Base-by-base conservation (phyloP, 2,888 invertebrate species). In the Spisula solida region DNA sequence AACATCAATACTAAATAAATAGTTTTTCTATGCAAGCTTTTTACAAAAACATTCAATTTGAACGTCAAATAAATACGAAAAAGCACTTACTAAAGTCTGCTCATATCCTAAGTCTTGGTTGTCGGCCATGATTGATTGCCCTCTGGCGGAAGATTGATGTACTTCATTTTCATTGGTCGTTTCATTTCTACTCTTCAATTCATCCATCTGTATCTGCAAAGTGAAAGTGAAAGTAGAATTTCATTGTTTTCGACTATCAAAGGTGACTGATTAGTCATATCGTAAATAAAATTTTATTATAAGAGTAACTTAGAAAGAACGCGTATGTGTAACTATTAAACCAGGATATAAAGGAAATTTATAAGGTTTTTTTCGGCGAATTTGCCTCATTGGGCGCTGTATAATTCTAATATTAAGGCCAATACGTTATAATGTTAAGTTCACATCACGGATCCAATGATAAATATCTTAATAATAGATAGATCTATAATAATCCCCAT, bases 31-130 rank as follows among this genome's bases (percentile, higher is more conserved):
- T 10, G 51, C 10, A 12, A 81, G 25, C 0, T 51, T 1, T 2
- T 6, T 18, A 10, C 34, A 83, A 70, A 48, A 4, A 66, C 6
- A 18, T 4, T 41, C 2, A 47, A 47, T 48, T 29, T 51, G 14
- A 29, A 14, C 25, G 6, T 60, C 4, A 56, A 60, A 60, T 56
- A 34, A 29, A 56, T 29, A 41, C 20, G 82, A 18, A 85, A 25
- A 41, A 56, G 18, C 60, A 89, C 88, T 90, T 87, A 92, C 92
- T 81, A 92, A 88, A 34, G 92, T 92, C 82, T 92, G 90, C 51
- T 92, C 92, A 79, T 92, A 92, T 41, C 92, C 92, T n/a, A 92
- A 91, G 29, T 88, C 81, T 75, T 89, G 88, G 85, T 91, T 88
- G 60, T 92, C 92, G 75, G 89, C 92, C 90, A 89, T 90, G 66